These are phyloP conservation scores for Bellardia pandia DNA, from an alignment of 2,888 invertebrate species.

Conservation along the genomic window DNA sequence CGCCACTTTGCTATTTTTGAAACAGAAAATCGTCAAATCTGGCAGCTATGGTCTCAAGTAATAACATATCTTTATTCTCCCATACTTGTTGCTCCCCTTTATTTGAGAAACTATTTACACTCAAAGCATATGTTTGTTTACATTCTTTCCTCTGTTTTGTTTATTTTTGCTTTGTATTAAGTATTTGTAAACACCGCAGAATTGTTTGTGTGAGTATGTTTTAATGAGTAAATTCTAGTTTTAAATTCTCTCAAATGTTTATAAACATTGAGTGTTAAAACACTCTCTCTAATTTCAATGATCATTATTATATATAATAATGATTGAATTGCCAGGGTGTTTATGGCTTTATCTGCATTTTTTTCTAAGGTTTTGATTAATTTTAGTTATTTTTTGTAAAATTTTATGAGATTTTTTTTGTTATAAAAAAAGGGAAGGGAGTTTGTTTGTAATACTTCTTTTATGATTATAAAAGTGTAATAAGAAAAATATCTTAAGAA, in stretches of 20 bases:
- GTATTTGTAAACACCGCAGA: background rate
- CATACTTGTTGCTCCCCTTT: constrained; percentile 40
- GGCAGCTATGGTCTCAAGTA: background rate
- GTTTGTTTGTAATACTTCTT: background rate
- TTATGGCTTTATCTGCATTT: constrained; percentile 5
- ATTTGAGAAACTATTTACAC: background rate
- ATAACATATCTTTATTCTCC: background rate
- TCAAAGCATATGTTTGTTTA: constrained; percentile 28
- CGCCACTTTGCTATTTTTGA: too few relatives aligned
- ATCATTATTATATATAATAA: constrained; percentile 23
- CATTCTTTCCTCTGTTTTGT: constrained; percentile 17
- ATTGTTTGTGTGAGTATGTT: background rate
- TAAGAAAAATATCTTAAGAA: constrained; percentile 33
- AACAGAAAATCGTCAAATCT: too few relatives aligned
- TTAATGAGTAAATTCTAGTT: constrained; percentile 27
- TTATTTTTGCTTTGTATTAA: background rate
- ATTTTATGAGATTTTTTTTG: constrained; percentile 2
- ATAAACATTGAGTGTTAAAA: constrained; percentile 5
- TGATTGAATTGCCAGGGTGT: background rate
- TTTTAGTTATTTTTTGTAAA: constrained; percentile 24
- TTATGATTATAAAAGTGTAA: constrained; percentile 15
- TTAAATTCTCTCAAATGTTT: background rate
- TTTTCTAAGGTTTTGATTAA: constrained; percentile 29
- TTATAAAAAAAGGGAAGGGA: constrained; percentile 37
- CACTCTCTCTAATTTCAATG: constrained; percentile 4